Percentiles rank a stretch among this genome's conserved stretches.
These are phyloP conservation scores for Monomorium pharaonis DNA, from an alignment of 1,140 invertebrate species.

Conservation along the genomic window DNA sequence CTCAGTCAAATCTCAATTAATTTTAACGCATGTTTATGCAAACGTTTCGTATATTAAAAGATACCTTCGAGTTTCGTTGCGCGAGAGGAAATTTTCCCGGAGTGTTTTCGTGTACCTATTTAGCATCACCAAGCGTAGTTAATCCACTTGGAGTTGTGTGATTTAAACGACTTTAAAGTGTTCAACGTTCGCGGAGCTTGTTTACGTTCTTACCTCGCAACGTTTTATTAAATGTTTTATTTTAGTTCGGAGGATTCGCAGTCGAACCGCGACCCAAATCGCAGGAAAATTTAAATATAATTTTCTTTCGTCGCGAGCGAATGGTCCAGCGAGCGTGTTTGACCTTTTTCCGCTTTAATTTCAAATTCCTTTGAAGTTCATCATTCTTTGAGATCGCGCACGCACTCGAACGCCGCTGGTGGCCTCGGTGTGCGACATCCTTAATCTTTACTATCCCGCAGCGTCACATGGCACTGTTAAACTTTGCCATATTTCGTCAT, in stretches of 20 bases:
- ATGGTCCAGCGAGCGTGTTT: background rate
- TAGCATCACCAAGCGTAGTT: constrained; percentile 1
- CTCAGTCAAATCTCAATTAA: constrained; percentile 14
- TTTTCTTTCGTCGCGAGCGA: background rate
- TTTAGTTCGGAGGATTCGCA: background rate
- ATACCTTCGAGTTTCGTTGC: background rate
- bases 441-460: constrained; percentile 45
- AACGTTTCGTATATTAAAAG: background rate
- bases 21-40: constrained; percentile 14
- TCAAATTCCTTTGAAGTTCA: constrained; percentile 35
- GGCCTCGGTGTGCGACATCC: constrained; percentile 24
- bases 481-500: constrained; percentile 50
- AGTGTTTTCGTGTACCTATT: background rate
- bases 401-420: background rate
- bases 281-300: constrained; percentile 27
- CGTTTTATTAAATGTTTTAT: constrained; percentile 32
- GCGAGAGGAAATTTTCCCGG: background rate
- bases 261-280: constrained; percentile 34
- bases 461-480: constrained; percentile 46
- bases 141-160: constrained; percentile 13
- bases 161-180: constrained; percentile 43
- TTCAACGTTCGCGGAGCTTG: constrained; percentile 18
- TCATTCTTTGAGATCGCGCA: constrained; percentile 11
- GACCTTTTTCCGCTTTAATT: constrained; percentile 50
- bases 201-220: background rate